Evolutionary conservation across 2,888 invertebrate species (phyloP).

Genomic region (Odontothrips loti): DNA sequence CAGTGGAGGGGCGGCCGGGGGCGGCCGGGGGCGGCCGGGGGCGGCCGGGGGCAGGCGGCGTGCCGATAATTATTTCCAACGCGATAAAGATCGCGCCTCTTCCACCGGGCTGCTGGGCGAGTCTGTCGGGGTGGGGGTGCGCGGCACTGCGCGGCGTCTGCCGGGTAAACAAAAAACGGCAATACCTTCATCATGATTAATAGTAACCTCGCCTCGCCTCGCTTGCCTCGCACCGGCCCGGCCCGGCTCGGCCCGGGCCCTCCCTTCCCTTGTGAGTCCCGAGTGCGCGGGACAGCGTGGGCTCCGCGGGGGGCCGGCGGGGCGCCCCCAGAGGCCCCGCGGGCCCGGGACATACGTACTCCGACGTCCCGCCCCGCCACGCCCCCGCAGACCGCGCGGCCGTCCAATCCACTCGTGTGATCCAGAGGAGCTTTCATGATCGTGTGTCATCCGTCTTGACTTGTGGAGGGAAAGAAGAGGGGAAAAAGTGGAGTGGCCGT

Average conservation of each 20-base stretch:
- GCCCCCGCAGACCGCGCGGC: background rate
- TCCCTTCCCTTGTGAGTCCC: background rate
- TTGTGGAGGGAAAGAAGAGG: background rate
- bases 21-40: background rate
- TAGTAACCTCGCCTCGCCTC: background rate
- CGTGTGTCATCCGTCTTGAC: background rate
- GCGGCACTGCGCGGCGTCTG: background rate
- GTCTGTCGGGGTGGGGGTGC: background rate
- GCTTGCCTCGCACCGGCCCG: background rate
- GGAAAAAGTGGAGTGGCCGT: background rate
- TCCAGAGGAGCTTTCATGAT: too few species aligned
- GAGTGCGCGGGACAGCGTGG: background rate
- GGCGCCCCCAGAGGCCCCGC: too few species aligned
- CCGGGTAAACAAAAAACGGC: background rate
- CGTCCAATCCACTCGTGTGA: background rate
- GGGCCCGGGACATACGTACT: too few species aligned
- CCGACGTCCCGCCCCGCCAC: background rate
- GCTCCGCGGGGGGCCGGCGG: too few species aligned
- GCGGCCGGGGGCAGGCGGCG: too few species aligned
- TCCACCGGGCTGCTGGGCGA: background rate
- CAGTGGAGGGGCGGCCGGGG: background rate
- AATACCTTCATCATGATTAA: slow-evolving; percentile 10
- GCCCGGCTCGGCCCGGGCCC: background rate
- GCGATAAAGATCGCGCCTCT: too few species aligned
- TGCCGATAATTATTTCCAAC: too few species aligned